A percentile compares a stretch with the other conserved stretches of the same genome.
These are phyloP conservation scores for Eupsittula cactorum DNA, from an alignment of 2,113 vertebrate species.

Conservation along the genomic window DNA sequence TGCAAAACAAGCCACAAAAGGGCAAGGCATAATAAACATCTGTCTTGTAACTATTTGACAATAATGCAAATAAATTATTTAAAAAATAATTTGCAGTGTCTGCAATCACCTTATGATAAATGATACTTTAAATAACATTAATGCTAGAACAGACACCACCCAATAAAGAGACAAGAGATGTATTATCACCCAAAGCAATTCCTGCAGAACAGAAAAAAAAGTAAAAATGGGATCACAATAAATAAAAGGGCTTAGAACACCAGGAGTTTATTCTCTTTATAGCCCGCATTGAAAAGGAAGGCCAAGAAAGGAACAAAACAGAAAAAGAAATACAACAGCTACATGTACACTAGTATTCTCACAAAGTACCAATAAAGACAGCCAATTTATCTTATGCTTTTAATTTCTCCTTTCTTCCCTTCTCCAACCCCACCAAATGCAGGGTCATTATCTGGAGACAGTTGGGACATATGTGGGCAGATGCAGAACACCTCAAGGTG, in stretches of 20 bases:
- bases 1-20: slow-evolving; percentile 53
- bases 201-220: neutral
- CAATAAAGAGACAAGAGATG: neutral
- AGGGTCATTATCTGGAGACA: neutral
- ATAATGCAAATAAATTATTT: neutral
- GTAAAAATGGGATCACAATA: neutral
- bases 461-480: neutral
- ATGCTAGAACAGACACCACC: neutral
- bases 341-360: neutral
- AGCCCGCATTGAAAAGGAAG: neutral
- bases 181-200: neutral
- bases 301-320: neutral
- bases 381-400: neutral
- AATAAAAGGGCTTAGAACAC: neutral
- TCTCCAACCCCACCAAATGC: neutral
- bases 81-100: neutral
- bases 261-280: neutral
- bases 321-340: neutral
- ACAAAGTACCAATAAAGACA: neutral
- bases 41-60: neutral
- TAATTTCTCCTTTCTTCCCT: neutral
- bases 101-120: neutral
- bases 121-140: neutral
- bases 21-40: neutral
- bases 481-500: neutral